Evolutionary conservation across 2,888 invertebrate species (phyloP), one percentile per base, ranked within the genome.

Genomic region (Athetis lepigone): DNA sequence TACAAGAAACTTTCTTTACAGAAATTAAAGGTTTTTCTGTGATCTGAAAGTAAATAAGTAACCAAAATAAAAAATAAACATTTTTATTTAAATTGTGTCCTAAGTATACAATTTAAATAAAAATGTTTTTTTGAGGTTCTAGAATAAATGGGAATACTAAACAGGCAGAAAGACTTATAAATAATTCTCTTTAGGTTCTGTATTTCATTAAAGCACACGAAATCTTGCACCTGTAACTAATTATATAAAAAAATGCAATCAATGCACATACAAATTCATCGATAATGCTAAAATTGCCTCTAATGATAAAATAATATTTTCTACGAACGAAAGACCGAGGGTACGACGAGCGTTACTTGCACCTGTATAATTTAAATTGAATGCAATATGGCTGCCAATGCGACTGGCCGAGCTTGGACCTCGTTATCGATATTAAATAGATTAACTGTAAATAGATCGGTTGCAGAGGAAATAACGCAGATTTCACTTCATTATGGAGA

Each of bases 341-440:
- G 5, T 16, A 0, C 19, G 11, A 13, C 19, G 25, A 11, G 23
- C 36, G n/a, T 50, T 46, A 25, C 27, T 23, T 13, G 18, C 62
- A 4, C 21, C 58, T 65, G 45, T 51, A 58, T 60, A 61, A 63
- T 52, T 75, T 80, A 77, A 81, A 84, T 84, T 71, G 61, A 63
- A 57, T 76, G 71, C 67, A 83, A 83, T 81, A 73, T 79, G 75
- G 69, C 75, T 71, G 69, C 69, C 73, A 76, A 50, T 42, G 54
- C 56, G 64, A 58, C 61, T 52, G 66, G 70, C 45, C 37, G 64
- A 52, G 61, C 70, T 65, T 58, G 70, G 56, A 71, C 75, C 58
- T 73, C 68, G 78, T 81, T 81, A 84, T 86, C 83, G 83, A 85
- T 86, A 81, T 74, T 87, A 87, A 89, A 82, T 83, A 79, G 78